phyloP scores from a whole-genome alignment of 2,888 invertebrate genomes.

The Itoplectis maculator region DNA sequence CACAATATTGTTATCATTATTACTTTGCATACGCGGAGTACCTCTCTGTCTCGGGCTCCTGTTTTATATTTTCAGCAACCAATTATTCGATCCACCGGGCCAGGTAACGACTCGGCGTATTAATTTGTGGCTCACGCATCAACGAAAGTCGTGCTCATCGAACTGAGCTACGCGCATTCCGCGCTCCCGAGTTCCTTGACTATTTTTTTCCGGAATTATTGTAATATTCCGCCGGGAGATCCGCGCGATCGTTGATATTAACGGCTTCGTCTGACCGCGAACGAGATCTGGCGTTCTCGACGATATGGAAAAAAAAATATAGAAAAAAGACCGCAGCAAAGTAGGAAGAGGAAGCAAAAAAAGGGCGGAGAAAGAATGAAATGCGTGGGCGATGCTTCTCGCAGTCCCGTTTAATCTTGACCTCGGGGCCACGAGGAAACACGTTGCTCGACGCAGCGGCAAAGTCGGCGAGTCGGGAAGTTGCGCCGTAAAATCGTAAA shows the following conservation, averaged over 20 bases:
- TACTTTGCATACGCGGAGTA: slow-evolving; percentile 24
- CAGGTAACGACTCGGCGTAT: slow-evolving; percentile 76
- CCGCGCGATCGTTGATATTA: slow-evolving; percentile 35
- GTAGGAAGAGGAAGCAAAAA: neutral
- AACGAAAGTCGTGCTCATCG: slow-evolving; percentile 65
- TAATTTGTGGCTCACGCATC: slow-evolving; percentile 72
- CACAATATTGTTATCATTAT: slow-evolving; percentile 30
- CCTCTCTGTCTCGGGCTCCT: slow-evolving; percentile 34
- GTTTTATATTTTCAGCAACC: slow-evolving; percentile 68
- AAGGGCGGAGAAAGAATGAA: neutral
- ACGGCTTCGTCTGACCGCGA: slow-evolving; percentile 20
- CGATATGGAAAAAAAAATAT: neutral
- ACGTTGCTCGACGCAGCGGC: neutral
- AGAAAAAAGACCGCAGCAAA: too few species aligned
- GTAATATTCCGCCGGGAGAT: slow-evolving; percentile 24
- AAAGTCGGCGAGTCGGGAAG: neutral
- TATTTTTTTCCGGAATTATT: slow-evolving; percentile 19
- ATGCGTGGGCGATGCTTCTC: slow-evolving; percentile 11
- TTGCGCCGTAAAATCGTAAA: slow-evolving; percentile 37
- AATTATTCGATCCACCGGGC: slow-evolving; percentile 77
- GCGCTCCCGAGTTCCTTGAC: slow-evolving; percentile 42
- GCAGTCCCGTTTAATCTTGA: slow-evolving; percentile 30
- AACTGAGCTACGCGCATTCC: slow-evolving; percentile 33
- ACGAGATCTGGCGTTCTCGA: slow-evolving; percentile 2
- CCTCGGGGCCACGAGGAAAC: slow-evolving; percentile 26